Base-by-base conservation (phyloP, 2,113 vertebrate genomes). In the Lates calcarifer region DNA sequence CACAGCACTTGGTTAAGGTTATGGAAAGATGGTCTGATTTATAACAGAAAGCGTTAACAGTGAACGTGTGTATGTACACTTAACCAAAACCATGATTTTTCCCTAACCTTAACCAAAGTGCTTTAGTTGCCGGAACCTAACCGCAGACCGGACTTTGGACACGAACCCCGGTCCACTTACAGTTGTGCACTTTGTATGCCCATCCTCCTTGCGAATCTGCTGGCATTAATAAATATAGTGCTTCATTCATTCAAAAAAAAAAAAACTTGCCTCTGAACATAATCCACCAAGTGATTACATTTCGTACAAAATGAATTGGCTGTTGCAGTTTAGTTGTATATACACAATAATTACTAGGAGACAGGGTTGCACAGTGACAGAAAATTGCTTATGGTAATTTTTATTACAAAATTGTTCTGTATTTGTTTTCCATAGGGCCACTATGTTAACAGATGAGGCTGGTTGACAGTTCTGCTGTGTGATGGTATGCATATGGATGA, bases 401-500 rank as follows among this genome's bases (percentile, higher is more conserved):
- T 69, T 35, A 72, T 18, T 20, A 53, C 63, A 74, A 74, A 85
- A 77, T 39, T 67, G 61, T 53, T 43, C 15, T 58, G 22, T 65
- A 31, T 81, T 83, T 81, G 41, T 76, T 84, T 81, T 57, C 60
- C n/a, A 39, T 24, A 51, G 53, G 29, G 66, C 71, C 33, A 1
- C 41, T 43, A 33, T 47, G 37, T 20, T 22, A 66, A 60, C 72
- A 74, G 51, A 39, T 20, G 12, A 5, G 55, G 26, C 45, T 53
- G 63, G 71, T 51, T 79, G 73, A 78, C 74, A 62, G 74, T 58
- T 81, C 29, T 41, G 53, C 47, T n/a, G 62, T 79, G 68, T 58
- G 67, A 70, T 67, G 58, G 45, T 67, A 37, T 74, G 84, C 75
- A 61, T 73, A 65, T 78, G 77, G 60, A 72, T 79, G 79, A 78